Conservation (phyloP, 2,888 invertebrate genomes). For the Carabus problematicus region DNA sequence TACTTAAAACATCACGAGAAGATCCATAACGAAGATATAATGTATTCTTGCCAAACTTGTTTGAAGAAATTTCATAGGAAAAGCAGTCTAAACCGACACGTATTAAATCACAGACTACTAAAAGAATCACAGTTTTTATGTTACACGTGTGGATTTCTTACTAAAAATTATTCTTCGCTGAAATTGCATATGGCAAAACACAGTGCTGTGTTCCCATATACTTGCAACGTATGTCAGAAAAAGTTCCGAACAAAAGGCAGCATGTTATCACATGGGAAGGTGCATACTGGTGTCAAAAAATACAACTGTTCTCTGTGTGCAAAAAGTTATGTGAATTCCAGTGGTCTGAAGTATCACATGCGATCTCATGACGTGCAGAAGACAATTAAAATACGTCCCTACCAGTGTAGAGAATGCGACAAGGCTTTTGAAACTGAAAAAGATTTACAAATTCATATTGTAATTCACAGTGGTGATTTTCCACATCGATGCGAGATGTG, state of each 20-base stretch:
- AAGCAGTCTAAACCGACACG: slow-evolving; percentile 3
- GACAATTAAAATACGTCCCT: neutral
- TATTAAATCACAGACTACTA: neutral
- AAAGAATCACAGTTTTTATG: slow-evolving; percentile 22
- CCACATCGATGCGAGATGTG: slow-evolving; percentile 17
- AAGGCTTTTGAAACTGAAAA: slow-evolving; percentile 19
- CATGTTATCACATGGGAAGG: slow-evolving; percentile 11
- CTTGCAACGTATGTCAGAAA: slow-evolving; percentile 17
- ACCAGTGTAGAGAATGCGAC: slow-evolving; percentile 16
- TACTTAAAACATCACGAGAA: neutral
- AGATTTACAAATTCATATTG: slow-evolving; percentile 20
- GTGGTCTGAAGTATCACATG: slow-evolving; percentile 24
- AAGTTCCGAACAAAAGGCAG: slow-evolving; percentile 18
- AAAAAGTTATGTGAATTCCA: slow-evolving; percentile 22
- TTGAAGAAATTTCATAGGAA: slow-evolving; percentile 7
- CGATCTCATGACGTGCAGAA: slow-evolving; percentile 13
- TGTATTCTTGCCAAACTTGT: neutral
- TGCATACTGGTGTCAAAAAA: slow-evolving; percentile 10
- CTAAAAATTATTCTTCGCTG: slow-evolving; percentile 9
- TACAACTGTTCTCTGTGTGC: slow-evolving; percentile 9
- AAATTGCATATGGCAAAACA: slow-evolving; percentile 21
- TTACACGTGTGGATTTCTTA: slow-evolving; percentile 8
- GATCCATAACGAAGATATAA: neutral
- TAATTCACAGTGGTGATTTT: slow-evolving; percentile 25
- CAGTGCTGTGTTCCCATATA: slow-evolving; percentile 1